These are phyloP conservation scores for Saccostrea glomerata DNA, from an alignment of 1,140 invertebrate species.

Conservation along the genomic window DNA sequence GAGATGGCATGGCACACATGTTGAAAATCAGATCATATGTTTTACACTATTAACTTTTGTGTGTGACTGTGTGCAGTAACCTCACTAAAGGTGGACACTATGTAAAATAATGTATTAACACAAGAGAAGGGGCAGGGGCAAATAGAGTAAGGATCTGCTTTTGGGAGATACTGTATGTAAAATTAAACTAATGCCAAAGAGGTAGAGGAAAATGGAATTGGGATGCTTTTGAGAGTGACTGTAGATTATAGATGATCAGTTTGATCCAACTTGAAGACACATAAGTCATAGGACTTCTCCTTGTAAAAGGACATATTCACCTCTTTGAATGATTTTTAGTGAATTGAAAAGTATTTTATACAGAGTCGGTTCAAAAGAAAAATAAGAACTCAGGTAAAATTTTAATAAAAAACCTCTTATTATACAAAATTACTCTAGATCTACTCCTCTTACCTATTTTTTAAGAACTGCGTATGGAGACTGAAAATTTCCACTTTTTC, in stretches of 20 bases:
- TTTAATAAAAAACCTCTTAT: not conserved
- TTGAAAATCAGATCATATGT: not conserved
- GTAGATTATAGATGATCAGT: not conserved
- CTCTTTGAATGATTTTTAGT: not conserved
- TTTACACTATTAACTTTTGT: slow-evolving; percentile 28
- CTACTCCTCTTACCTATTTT: not conserved
- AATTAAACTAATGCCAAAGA: not conserved
- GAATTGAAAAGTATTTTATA: slow-evolving; percentile 14
- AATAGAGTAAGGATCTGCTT: not conserved
- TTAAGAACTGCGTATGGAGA: not conserved
- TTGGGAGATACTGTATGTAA: not conserved
- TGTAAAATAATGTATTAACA: not conserved
- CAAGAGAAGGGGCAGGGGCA: not conserved
- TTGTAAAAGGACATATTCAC: not conserved
- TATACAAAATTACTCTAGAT: not conserved
- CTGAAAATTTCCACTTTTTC: not conserved
- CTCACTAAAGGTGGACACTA: not conserved
- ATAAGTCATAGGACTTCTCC: not conserved
- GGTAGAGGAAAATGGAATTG: not conserved
- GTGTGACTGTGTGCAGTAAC: slow-evolving; percentile 22
- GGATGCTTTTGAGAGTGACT: not conserved
- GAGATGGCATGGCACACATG: slow-evolving; percentile 7
- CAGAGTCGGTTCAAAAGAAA: slow-evolving; percentile 35
- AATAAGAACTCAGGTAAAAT: slow-evolving; percentile 23
- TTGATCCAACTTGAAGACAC: no score